A percentile compares a stretch with the other conserved stretches of the same genome.
phyloP scores from a whole-genome alignment of 2,888 invertebrate species.

The Eilema sororculum region DNA sequence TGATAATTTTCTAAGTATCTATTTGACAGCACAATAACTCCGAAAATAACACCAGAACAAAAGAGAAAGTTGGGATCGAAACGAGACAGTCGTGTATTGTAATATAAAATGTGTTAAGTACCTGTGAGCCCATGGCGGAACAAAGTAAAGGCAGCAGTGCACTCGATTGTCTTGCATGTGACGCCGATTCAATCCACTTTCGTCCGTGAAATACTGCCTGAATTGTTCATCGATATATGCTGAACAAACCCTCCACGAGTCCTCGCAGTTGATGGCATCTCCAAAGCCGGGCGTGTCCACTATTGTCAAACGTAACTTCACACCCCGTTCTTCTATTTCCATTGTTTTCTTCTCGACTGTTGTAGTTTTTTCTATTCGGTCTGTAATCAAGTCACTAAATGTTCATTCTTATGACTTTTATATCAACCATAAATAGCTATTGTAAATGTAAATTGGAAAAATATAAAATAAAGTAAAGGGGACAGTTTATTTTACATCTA shows the following conservation, averaged over 20 bases:
- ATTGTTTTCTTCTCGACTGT: conserved; percentile 93
- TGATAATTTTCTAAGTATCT: conserved; percentile 31
- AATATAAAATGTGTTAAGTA: conserved; percentile 66
- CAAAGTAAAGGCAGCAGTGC: conserved; percentile 98
- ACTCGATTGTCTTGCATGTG: conserved; percentile 98
- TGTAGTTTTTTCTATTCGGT: conserved; percentile 90
- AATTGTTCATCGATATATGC: conserved; percentile 97
- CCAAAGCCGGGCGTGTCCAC: conserved; percentile 99
- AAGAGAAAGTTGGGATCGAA: conserved; percentile 40
- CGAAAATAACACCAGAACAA: conserved; percentile 40
- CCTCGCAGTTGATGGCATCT: conserved; percentile 96
- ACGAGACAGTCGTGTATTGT: conserved; percentile 32
- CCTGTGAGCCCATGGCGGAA: conserved; percentile 98
- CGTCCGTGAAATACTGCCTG: conserved; percentile 94
- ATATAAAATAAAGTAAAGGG: not conserved
- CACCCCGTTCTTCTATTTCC: conserved; percentile 98
- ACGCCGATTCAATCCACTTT: conserved; percentile 97
- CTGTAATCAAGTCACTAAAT: conserved; percentile 65
- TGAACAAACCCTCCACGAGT: conserved; percentile 96
- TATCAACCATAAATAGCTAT: conserved; percentile 3
- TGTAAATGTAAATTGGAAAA: not conserved
- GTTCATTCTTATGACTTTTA: not conserved
- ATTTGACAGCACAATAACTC: conserved; percentile 46
- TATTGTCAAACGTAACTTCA: conserved; percentile 95
- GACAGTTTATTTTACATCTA: too few relatives aligned